Conservation (phyloP, 92 coral and sea anemone species). For the Meandrina meandrites region DNA sequence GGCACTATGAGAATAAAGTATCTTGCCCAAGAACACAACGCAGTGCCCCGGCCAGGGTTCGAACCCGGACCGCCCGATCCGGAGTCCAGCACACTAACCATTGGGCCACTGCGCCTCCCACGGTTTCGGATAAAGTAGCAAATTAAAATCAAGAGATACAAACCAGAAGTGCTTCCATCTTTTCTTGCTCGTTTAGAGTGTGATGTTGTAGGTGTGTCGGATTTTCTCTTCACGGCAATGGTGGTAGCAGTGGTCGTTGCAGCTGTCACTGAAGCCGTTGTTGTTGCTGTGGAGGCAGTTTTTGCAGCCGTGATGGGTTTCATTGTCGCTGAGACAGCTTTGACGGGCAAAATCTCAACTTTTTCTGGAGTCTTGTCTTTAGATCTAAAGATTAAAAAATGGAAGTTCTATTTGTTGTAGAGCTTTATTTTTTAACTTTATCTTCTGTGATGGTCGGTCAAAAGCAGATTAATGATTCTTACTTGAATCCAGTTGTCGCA, state of each 20-base stretch:
- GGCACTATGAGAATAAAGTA: too few species aligned
- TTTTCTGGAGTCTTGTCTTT: constrained; percentile 47
- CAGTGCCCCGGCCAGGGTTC: too few species aligned
- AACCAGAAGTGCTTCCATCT: constrained; percentile 62
- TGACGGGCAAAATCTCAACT: constrained; percentile 54
- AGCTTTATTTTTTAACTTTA: too few species aligned
- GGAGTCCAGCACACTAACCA: too few species aligned
- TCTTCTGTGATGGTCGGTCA: too few species aligned
- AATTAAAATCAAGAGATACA: not conserved
- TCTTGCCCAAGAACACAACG: too few species aligned
- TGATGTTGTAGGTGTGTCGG: constrained; percentile 56
- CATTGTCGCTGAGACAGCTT: constrained; percentile 56
- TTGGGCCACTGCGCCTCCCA: not conserved
- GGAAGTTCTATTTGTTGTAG: not conserved
- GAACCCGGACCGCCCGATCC: too few species aligned
- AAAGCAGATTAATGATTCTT: not conserved
- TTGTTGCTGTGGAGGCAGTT: constrained; percentile 47
- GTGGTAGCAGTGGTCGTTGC: constrained; percentile 70
- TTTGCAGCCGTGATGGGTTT: constrained; percentile 55
- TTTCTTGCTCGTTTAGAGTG: constrained; percentile 81
- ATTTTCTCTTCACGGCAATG: constrained; percentile 85
- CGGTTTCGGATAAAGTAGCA: not conserved
- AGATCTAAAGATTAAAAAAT: constrained; percentile 19
- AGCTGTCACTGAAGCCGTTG: constrained; percentile 58
- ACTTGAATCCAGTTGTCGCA: constrained; percentile 86